Base-by-base conservation (phyloP, 2,888 invertebrate species). In the Penaeus monodon region DNA sequence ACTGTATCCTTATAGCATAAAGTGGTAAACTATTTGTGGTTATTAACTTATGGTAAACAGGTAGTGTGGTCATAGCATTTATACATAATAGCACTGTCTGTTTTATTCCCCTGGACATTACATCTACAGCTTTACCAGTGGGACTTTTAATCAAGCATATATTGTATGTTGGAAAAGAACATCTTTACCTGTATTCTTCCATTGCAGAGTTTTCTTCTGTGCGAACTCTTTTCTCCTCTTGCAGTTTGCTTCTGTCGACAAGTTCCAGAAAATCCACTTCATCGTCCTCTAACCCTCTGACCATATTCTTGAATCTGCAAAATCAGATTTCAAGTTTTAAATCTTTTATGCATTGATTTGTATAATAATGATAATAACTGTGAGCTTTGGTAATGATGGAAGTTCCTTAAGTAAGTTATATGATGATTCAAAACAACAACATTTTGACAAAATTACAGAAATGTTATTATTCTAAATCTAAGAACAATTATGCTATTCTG, bases 201-300 rank as follows among this genome's bases (percentile, higher is more conserved):
- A 90, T 76, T 24, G 88, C 90, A 57, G 84, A 57, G 33, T 78
- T 84, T 66, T 90, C 90, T 68, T 90, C 89, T 4, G 83, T 85
- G 24, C 84, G 82, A 14, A 90, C 88, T 84, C 86, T 84, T 22
- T 68, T 86, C 86, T 98, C 97, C 7, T 96, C 96, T 91, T 96
- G 96, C 87, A 96, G 94, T 93, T 97, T 97, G 24, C 95, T 95
- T 88, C 96, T 94, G 92, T 98, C 97, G 6, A 99, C 97, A 87
- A 96, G 94, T 91, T 99, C 97, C 79, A 99, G 93, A 92, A 99
- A 99, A 90, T 97, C 96, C 0, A 97, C 96, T 93, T 99, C 99
- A 92, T 99, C 99, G 92, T 98, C 98, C 92, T 99, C 98, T 79
- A 99, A 93, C 0, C 98, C 98, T 92, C 97, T 93, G 6, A 95